A percentile compares a stretch with the other conserved stretches of the same genome.
Conservation (phyloP, 2,113 vertebrate genomes). For the Atractosteus spatula region DNA sequence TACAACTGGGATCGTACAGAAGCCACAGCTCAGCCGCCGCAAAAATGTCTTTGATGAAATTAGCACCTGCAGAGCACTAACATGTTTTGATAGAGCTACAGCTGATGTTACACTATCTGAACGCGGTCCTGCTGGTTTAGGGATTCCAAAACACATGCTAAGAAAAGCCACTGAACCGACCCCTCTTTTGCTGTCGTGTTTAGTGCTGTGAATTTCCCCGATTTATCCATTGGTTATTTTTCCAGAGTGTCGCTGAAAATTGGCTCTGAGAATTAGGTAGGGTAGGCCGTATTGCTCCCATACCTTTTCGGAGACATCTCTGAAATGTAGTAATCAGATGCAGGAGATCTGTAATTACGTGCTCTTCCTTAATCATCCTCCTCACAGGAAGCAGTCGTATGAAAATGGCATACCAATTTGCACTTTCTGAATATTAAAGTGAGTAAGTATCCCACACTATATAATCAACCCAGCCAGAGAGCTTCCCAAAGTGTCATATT, state of each 20-base stretch:
- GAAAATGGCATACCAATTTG: constrained; percentile 36
- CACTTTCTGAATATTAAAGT: constrained; percentile 27
- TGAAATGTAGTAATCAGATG: constrained; percentile 12
- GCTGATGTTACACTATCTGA: neutral
- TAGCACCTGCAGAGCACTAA: constrained; percentile 10
- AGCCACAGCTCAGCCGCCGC: neutral
- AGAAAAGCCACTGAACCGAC: neutral
- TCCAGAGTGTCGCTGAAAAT: neutral
- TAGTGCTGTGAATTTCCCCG: neutral
- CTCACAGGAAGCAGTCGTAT: constrained; percentile 31
- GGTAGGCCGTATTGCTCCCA: neutral
- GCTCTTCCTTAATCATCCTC: constrained; percentile 33
- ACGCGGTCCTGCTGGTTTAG: constrained; percentile 3
- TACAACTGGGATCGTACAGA: neutral
- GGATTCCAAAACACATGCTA: neutral
- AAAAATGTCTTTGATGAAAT: constrained; percentile 11
- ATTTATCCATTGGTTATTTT: neutral
- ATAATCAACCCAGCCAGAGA: constrained; percentile 28
- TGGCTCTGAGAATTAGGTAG: constrained; percentile 2
- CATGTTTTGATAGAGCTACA: constrained; percentile 3
- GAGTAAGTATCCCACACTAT: constrained; percentile 13
- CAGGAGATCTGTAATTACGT: constrained; percentile 10
- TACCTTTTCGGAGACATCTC: constrained; percentile 5
- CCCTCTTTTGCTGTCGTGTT: neutral
- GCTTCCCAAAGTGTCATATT: constrained; percentile 25